These are phyloP conservation scores for Apis cerana DNA, from an alignment of 1,140 invertebrate genomes.

Conservation along the genomic window DNA sequence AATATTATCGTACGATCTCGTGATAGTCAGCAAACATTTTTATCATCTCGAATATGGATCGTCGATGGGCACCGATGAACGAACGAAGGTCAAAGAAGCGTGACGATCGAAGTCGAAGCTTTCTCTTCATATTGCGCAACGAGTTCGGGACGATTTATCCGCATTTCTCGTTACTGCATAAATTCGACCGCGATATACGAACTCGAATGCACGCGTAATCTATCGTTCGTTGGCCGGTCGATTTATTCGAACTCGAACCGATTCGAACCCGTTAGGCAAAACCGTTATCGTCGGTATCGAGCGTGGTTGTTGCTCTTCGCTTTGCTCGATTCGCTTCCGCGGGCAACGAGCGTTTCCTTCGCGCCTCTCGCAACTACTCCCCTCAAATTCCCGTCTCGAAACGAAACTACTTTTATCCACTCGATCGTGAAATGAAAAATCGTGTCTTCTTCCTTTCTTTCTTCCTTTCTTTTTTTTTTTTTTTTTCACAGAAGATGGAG, in stretches of 20 bases:
- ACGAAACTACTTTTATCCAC: no score
- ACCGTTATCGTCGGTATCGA: conserved; percentile 42
- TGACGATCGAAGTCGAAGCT: conserved; percentile 25
- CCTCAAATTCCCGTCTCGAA: no score
- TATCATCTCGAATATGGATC: neutral
- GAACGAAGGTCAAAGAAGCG: conserved; percentile 14
- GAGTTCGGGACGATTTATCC: neutral
- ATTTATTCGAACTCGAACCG: conserved; percentile 19
- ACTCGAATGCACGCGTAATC: neutral
- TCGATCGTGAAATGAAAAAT: no score
- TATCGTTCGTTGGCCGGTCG: neutral
- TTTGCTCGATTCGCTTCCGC: neutral
- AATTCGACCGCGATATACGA: neutral
- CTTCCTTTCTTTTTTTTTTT: no score
- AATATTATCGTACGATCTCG: neutral
- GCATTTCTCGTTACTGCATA: neutral
- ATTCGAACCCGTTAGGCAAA: conserved; percentile 47
- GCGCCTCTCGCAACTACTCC: no score
- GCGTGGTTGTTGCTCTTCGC: conserved; percentile 3
- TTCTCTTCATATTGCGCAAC: conserved; percentile 59
- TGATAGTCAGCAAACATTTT: neutral
- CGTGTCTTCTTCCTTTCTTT: no score
- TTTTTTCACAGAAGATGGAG: conserved; percentile 55
- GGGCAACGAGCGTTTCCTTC: neutral
- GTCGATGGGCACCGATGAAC: neutral